These are phyloP conservation scores for Camponotus fellah DNA, from an alignment of 2,888 invertebrate species.

Conservation along the genomic window DNA sequence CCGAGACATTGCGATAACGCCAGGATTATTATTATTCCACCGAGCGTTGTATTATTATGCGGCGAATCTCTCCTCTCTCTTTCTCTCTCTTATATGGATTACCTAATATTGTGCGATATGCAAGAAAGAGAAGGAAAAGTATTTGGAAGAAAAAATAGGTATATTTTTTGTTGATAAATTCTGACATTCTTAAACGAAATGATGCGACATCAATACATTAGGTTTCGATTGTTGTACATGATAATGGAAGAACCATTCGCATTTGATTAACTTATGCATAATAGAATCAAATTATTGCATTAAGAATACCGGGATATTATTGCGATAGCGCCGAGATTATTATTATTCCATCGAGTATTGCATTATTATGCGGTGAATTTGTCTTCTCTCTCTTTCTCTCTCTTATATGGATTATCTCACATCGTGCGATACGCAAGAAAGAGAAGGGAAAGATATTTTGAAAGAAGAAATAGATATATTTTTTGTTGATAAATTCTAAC, in stretches of 20 bases:
- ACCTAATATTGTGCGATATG: too few species aligned
- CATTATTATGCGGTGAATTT: constrained; percentile 40
- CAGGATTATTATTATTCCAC: constrained; percentile 52
- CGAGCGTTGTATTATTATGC: constrained; percentile 44
- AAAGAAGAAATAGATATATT: not conserved
- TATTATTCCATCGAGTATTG: constrained; percentile 48
- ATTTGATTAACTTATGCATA: constrained; percentile 13
- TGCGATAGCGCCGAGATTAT: constrained; percentile 38
- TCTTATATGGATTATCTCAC: not conserved
- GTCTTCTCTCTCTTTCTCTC: constrained; percentile 5
- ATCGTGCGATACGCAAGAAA: too few species aligned
- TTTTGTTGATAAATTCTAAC: not conserved
- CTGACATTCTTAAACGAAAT: not conserved
- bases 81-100: not conserved
- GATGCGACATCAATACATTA: not conserved
- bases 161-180: not conserved
- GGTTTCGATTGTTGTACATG: not conserved
- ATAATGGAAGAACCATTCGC: constrained; percentile 9
- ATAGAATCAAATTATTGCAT: constrained; percentile 29
- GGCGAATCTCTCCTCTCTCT: constrained; percentile 13
- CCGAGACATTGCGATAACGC: constrained; percentile 23
- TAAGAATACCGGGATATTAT: constrained; percentile 36
- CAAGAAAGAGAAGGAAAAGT: too few species aligned
- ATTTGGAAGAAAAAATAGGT: not conserved
- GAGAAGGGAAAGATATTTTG: not conserved